A percentile compares a stretch with the other conserved stretches of the same genome.
These are phyloP conservation scores for Romanogobio albipinnatus DNA, from an alignment of 2,113 vertebrate genomes.

Conservation along the genomic window DNA sequence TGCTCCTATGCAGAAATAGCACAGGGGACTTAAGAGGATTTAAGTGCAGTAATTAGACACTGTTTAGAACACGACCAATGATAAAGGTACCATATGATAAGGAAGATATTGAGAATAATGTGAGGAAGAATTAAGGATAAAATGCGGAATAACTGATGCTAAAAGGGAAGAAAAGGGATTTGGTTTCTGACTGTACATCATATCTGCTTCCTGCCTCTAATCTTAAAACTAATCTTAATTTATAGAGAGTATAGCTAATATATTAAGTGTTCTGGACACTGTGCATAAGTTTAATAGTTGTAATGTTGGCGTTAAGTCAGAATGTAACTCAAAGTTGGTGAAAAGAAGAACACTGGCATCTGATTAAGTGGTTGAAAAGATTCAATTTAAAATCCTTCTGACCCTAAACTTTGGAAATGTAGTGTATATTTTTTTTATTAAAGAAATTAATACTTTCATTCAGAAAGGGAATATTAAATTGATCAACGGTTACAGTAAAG, in stretches of 20 bases:
- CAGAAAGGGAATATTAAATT: no score
- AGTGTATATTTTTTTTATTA: no score
- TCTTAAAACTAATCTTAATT: neutral
- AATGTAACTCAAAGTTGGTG: neutral
- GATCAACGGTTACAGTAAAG: no score
- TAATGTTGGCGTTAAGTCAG: neutral
- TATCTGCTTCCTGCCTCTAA: neutral
- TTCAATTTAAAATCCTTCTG: neutral
- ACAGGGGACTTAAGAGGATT: slow-evolving; percentile 92
- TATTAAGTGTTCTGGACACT: neutral
- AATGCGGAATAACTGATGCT: neutral
- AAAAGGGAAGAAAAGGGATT: neutral
- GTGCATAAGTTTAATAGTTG: neutral
- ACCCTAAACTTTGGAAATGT: no score
- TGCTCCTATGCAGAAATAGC: slow-evolving; percentile 86
- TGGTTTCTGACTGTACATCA: neutral
- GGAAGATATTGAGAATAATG: slow-evolving; percentile 4
- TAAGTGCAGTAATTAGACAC: slow-evolving; percentile 82
- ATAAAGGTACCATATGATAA: slow-evolving; percentile 48
- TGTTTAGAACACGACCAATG: slow-evolving; percentile 68
- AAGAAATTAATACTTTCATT: no score
- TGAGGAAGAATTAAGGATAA: neutral
- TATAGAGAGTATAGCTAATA: neutral
- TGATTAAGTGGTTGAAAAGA: neutral
- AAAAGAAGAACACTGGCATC: neutral